These are phyloP conservation scores for Pontoporia blainvillei DNA, from an alignment of 2,113 vertebrate species.

Conservation along the genomic window DNA sequence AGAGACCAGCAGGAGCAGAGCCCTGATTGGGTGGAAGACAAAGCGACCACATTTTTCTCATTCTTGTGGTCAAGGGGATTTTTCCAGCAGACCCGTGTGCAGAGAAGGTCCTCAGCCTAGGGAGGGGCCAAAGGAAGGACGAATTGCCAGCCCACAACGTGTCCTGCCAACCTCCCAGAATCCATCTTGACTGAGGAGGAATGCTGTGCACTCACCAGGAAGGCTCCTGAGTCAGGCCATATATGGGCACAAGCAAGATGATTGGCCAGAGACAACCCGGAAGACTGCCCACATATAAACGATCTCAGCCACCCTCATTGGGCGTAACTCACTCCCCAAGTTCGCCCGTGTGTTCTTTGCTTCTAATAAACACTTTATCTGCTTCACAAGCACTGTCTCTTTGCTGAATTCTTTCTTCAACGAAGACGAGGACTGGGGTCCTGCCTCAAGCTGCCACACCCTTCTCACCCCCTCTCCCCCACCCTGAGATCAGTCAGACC, in stretches of 20 bases:
- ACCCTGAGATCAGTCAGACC: background rate
- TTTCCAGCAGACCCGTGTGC: background rate
- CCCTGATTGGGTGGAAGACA: background rate
- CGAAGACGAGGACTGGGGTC: background rate
- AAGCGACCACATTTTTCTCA: background rate
- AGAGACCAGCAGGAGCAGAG: background rate
- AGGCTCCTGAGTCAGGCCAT: background rate
- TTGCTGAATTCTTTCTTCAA: background rate
- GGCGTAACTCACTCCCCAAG: background rate
- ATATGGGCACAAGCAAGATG: background rate
- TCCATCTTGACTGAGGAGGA: background rate
- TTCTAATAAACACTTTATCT: background rate
- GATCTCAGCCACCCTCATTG: background rate
- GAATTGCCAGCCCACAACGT: background rate
- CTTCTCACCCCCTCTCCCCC: too few species aligned
- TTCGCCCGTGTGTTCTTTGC: background rate
- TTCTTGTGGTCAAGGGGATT: background rate
- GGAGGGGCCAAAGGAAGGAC: background rate
- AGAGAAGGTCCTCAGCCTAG: background rate
- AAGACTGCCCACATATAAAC: rapidly evolving
- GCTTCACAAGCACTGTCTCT: background rate
- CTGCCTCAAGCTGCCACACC: background rate
- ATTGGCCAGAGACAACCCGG: background rate
- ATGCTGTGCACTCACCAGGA: background rate
- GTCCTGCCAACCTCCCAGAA: background rate